Conservation (phyloP, 1,140 invertebrate species). For the Drosophila lacteicornis region DNA sequence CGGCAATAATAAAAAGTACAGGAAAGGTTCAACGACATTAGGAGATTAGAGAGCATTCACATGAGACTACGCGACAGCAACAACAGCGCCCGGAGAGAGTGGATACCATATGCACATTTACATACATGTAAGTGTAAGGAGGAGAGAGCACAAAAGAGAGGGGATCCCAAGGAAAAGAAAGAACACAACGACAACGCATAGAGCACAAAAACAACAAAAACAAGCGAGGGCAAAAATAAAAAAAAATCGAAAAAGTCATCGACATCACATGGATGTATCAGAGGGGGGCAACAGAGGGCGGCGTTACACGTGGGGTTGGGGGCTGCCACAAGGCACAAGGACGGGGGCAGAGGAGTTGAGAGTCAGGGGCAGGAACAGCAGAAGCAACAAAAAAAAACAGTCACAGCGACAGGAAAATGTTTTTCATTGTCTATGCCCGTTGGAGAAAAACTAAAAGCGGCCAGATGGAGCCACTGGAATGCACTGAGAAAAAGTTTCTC, state of each 20-base stretch:
- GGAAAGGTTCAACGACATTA: constrained; percentile 76
- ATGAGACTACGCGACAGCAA: constrained; percentile 38
- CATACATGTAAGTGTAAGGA: constrained; percentile 42
- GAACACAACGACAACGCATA: constrained; percentile 52
- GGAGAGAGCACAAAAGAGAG: constrained; percentile 41
- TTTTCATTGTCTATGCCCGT: constrained; percentile 73
- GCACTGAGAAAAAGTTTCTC: not conserved
- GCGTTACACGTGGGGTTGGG: not conserved
- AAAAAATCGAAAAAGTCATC: constrained; percentile 68
- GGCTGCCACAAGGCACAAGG: constrained; percentile 11
- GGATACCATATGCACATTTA: constrained; percentile 70
- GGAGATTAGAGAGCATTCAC: constrained; percentile 75
- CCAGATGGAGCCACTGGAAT: constrained; percentile 26
- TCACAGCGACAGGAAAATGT: constrained; percentile 73
- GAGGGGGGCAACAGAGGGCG: constrained; percentile 4
- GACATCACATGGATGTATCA: constrained; percentile 70
- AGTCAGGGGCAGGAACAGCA: constrained; percentile 21
- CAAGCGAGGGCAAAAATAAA: not conserved
- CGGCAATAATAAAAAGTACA: constrained; percentile 53
- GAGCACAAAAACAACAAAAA: constrained; percentile 39
- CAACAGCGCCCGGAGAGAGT: constrained; percentile 18
- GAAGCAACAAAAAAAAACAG: constrained; percentile 24
- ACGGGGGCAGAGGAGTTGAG: constrained; percentile 8
- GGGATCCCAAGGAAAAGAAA: constrained; percentile 34
- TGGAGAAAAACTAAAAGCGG: constrained; percentile 63